These are phyloP conservation scores for Microplitis manilae DNA, from an alignment of 2,888 invertebrate genomes.

Conservation along the genomic window DNA sequence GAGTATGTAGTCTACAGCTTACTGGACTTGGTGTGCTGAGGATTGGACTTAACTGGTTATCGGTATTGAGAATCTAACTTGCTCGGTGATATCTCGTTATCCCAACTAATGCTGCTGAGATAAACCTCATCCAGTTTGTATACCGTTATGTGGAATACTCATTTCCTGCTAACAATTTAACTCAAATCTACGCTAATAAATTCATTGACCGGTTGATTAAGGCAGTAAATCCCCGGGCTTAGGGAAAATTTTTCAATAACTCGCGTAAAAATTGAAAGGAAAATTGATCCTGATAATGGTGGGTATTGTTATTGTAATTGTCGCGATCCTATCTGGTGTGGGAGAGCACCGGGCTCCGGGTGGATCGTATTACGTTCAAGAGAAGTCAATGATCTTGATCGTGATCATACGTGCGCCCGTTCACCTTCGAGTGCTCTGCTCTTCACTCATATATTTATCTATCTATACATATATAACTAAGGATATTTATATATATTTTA, in stretches of 20 bases:
- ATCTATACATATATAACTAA: no score
- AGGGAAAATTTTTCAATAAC: background rate
- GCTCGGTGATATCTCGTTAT: conserved; percentile 37
- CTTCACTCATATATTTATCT: background rate
- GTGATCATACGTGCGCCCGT: conserved; percentile 42
- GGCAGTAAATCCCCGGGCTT: background rate
- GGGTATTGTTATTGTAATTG: conserved; percentile 39
- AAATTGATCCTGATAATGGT: conserved; percentile 21
- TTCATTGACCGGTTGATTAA: background rate
- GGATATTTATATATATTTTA: no score
- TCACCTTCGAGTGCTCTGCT: conserved; percentile 40
- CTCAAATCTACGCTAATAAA: background rate
- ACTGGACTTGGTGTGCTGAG: background rate
- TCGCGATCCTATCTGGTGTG: conserved; percentile 30
- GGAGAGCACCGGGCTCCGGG: conserved; percentile 18
- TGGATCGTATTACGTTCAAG: conserved; percentile 50
- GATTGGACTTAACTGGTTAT: conserved; percentile 18
- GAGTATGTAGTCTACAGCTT: background rate
- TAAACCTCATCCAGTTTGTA: conserved; percentile 29
- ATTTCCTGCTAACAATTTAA: conserved; percentile 19
- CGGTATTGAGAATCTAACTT: conserved; percentile 27
- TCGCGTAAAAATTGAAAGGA: background rate
- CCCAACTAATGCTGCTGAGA: conserved; percentile 32
- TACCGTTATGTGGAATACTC: conserved; percentile 41
- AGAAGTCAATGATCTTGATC: conserved; percentile 53